Evolutionary conservation across 2,888 invertebrate species (phyloP).

Genomic region (Magallana nippona): DNA sequence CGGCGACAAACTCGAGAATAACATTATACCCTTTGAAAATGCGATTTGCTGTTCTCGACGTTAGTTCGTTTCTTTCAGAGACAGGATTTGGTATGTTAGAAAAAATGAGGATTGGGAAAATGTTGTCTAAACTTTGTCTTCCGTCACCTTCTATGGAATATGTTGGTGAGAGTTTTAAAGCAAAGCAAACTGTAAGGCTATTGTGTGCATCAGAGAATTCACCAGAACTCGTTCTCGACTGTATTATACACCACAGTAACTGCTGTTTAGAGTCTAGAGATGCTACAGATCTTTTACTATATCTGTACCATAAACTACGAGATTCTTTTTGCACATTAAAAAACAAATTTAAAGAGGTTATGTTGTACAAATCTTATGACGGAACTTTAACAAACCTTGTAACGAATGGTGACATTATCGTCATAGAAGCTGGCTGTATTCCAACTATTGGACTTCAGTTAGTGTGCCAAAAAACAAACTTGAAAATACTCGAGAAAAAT

Average conservation of each 20-base stretch:
- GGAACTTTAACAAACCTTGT: not conserved
- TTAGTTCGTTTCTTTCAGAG: not conserved
- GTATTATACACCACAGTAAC: not conserved
- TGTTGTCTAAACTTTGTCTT: not conserved
- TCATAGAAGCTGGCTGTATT: not conserved
- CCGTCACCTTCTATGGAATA: not conserved
- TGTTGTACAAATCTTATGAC: not conserved
- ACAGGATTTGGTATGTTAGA: not conserved
- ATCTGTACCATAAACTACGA: not conserved
- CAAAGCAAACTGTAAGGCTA: not conserved
- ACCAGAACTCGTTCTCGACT: not conserved
- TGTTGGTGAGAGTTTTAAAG: not conserved
- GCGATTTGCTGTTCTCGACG: conserved; percentile 20
- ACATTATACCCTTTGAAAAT: conserved; percentile 3
- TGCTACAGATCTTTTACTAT: not conserved
- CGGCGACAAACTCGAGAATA: not conserved
- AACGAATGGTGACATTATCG: not conserved
- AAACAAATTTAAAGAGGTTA: not conserved
- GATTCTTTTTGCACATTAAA: not conserved
- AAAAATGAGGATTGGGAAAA: not conserved
- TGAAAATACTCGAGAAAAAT: conserved; percentile 21
- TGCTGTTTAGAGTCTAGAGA: not conserved
- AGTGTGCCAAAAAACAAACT: not conserved
- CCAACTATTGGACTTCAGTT: not conserved
- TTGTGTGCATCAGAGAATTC: not conserved